Conservation (phyloP, 2,113 vertebrate species). For the Tragelaphus strepsiceros region DNA sequence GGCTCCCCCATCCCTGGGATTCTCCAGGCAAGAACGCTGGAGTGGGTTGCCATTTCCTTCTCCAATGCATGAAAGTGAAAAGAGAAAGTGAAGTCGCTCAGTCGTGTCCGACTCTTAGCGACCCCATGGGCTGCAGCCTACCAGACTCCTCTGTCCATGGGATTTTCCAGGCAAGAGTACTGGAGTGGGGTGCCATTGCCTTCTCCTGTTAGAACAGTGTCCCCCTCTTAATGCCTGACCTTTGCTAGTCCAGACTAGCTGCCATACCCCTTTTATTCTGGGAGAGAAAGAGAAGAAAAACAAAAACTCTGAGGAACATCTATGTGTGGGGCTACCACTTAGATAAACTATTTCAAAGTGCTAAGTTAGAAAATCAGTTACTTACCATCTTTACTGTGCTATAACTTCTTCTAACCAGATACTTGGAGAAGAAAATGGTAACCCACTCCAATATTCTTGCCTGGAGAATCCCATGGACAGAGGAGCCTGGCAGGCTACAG, state of each 20-base stretch:
- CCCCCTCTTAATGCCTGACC: neutral
- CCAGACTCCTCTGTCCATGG: too few relatives aligned
- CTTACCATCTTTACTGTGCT: neutral
- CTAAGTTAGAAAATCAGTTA: neutral
- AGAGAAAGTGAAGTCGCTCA: too few relatives aligned
- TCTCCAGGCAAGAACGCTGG: too few relatives aligned
- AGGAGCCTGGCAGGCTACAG: neutral
- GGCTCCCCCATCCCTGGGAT: too few relatives aligned
- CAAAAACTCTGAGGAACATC: neutral
- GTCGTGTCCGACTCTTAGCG: too few relatives aligned
- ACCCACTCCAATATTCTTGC: neutral
- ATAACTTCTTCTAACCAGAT: neutral
- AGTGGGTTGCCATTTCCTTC: too few relatives aligned
- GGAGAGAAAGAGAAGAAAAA: neutral
- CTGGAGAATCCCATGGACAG: neutral
- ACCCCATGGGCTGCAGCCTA: too few relatives aligned
- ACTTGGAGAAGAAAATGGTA: neutral
- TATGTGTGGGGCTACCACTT: accelerated
- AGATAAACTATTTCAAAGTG: neutral
- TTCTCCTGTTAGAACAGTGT: neutral
- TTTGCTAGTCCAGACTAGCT: neutral
- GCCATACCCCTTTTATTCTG: neutral
- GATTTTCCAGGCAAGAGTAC: too few relatives aligned
- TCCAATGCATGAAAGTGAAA: too few relatives aligned
- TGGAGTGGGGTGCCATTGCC: too few relatives aligned